Evolutionary conservation across 2,113 vertebrate genomes (phyloP).

Genomic region (Eidolon helvum): DNA sequence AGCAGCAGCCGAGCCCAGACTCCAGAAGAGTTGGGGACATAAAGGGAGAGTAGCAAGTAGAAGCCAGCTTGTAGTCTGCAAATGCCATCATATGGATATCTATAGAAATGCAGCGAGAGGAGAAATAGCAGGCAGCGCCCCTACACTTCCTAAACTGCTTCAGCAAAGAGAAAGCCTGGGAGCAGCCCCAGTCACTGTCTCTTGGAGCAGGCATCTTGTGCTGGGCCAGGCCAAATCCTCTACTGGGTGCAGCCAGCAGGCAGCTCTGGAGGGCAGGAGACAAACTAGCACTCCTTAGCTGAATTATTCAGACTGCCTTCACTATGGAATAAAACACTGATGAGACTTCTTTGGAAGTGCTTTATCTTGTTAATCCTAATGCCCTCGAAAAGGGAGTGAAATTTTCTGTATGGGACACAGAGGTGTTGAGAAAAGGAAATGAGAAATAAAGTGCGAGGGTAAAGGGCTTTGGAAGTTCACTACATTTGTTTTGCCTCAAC

Average conservation of each 20-base stretch:
- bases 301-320: constrained; percentile 74
- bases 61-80: constrained; percentile 31
- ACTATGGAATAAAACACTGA: constrained; percentile 74
- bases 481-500: constrained; percentile 37
- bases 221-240: not conserved
- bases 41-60: not conserved
- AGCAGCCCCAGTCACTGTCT: not conserved
- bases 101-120: constrained; percentile 52
- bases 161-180: not conserved
- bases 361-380: constrained; percentile 68
- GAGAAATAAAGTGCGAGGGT: not conserved
- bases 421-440: not conserved
- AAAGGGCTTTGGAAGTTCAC: constrained; percentile 62
- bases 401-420: constrained; percentile 36
- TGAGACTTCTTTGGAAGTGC: constrained; percentile 74
- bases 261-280: constrained; percentile 16
- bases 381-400: constrained; percentile 35
- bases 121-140: not conserved
- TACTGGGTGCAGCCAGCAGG: not conserved
- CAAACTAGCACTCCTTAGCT: constrained; percentile 58
- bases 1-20: constrained; percentile 61
- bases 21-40: constrained; percentile 49
- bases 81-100: constrained; percentile 76
- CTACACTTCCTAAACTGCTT: not conserved
- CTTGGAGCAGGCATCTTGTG: not conserved